Conservation (phyloP, 2,888 invertebrate genomes). For the Gonocerus acuteangulatus region DNA sequence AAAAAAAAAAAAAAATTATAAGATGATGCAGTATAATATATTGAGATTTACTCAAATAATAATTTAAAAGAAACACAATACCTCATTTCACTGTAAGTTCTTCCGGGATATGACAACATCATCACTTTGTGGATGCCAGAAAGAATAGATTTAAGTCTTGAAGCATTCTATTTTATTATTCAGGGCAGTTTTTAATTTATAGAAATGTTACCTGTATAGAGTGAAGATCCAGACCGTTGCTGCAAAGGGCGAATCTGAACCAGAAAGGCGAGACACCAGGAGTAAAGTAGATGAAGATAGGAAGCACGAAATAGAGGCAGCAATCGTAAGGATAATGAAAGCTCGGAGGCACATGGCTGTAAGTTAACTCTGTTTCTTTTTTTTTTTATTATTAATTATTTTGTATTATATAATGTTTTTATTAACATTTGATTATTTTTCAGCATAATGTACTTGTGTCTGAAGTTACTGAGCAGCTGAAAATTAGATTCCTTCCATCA, state of each 20-base stretch:
- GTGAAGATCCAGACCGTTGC: conserved; percentile 92
- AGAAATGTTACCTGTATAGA: conserved; percentile 45
- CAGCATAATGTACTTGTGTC: conserved; percentile 89
- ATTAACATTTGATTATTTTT: no score
- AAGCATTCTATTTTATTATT: no score
- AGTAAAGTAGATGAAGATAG: conserved; percentile 98
- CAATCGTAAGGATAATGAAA: conserved; percentile 99
- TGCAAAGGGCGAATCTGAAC: conserved; percentile 94
- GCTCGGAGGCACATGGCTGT: conserved; percentile 89
- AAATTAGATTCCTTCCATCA: conserved; percentile 93
- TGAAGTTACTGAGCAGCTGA: conserved; percentile 95
- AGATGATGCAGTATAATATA: no score
- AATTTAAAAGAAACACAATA: no score
- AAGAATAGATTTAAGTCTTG: no score
- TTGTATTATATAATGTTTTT: conserved; percentile 29
- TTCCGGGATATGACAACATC: no score
- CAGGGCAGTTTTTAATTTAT: no score
- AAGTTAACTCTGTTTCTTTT: conserved; percentile 40
- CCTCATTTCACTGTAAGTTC: no score
- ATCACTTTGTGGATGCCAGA: no score
- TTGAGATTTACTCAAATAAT: no score
- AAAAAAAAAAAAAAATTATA: no score
- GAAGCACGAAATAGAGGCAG: conserved; percentile 98
- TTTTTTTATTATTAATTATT: conserved; percentile 1
- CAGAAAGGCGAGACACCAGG: conserved; percentile 95